Conservation (phyloP, 2,113 vertebrate genomes). For the Indicator indicator region DNA sequence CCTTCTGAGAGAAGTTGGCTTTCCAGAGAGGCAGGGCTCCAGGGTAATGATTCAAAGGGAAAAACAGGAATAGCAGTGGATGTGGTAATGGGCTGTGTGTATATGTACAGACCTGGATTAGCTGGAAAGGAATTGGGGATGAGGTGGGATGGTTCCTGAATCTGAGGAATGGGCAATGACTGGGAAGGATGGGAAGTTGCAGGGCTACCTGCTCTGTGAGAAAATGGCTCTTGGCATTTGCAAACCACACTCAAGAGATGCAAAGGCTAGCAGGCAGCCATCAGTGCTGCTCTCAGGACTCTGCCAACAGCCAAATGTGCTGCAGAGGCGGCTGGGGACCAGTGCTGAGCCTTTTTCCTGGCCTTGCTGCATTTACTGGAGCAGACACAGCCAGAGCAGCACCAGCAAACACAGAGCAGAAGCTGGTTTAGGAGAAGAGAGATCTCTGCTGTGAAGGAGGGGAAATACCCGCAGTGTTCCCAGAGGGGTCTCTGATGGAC, state of each 20-base stretch:
- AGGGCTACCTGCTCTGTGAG: neutral
- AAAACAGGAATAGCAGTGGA: neutral
- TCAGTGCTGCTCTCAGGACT: neutral
- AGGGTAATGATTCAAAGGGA: neutral
- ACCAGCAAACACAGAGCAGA: neutral
- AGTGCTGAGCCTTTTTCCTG: neutral
- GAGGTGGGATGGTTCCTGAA: neutral
- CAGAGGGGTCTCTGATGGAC: accelerated
- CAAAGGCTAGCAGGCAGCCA: neutral
- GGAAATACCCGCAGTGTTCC: neutral
- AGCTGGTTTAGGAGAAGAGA: neutral
- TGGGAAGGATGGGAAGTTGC: neutral
- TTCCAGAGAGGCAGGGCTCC: neutral
- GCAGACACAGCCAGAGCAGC: neutral
- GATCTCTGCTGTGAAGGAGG: neutral
- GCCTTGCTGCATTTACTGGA: neutral
- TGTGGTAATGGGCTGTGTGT: neutral
- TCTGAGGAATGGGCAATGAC: neutral
- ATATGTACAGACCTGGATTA: accelerated
- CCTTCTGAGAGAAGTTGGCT: conserved; percentile 39
- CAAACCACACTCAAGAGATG: neutral
- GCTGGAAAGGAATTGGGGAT: accelerated
- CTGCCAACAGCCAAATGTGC: neutral
- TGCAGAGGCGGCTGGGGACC: neutral
- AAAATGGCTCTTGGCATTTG: neutral